phyloP scores from a whole-genome alignment of 1,140 invertebrate genomes.

The Drosophila ananassae region DNA sequence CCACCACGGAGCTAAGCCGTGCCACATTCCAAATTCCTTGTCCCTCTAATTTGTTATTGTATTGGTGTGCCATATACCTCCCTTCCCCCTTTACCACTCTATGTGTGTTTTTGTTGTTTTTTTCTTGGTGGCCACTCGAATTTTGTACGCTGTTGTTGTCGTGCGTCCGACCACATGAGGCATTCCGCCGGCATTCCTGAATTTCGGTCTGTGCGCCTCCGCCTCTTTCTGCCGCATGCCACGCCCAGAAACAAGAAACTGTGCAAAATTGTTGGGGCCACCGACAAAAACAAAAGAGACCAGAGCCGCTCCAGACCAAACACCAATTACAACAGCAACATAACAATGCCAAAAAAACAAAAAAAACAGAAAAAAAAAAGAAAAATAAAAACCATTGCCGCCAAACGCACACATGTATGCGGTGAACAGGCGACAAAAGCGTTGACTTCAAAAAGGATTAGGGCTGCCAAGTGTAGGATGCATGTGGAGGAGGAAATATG shows the following conservation, averaged over 20 bases:
- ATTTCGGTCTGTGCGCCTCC: neutral
- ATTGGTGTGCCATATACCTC: slow-evolving; percentile 68
- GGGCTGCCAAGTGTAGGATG: neutral
- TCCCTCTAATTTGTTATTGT: slow-evolving; percentile 81
- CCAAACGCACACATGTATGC: slow-evolving; percentile 12
- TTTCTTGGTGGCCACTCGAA: slow-evolving; percentile 51
- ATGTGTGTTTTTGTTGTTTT: neutral
- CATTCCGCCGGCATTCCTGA: slow-evolving; percentile 25
- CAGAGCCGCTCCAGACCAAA: slow-evolving; percentile 37
- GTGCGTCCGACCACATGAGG: slow-evolving; percentile 64
- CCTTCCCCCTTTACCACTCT: neutral
- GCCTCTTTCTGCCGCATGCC: slow-evolving; percentile 25
- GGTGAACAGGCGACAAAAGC: slow-evolving; percentile 33
- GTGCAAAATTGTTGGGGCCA: slow-evolving; percentile 62
- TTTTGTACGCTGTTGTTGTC: slow-evolving; percentile 71
- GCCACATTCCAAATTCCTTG: slow-evolving; percentile 75
- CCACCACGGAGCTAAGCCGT: slow-evolving; percentile 65
- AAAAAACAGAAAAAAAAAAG: slow-evolving; percentile 8
- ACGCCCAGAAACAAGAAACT: slow-evolving; percentile 66
- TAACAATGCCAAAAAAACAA: slow-evolving; percentile 19
- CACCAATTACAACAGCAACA: slow-evolving; percentile 28
- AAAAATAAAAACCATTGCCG: neutral
- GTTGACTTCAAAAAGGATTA: neutral
- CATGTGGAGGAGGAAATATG: neutral
- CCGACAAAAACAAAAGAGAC: slow-evolving; percentile 58